Conservation (phyloP, 2,113 vertebrate genomes). For the Hippocampus comes region DNA sequence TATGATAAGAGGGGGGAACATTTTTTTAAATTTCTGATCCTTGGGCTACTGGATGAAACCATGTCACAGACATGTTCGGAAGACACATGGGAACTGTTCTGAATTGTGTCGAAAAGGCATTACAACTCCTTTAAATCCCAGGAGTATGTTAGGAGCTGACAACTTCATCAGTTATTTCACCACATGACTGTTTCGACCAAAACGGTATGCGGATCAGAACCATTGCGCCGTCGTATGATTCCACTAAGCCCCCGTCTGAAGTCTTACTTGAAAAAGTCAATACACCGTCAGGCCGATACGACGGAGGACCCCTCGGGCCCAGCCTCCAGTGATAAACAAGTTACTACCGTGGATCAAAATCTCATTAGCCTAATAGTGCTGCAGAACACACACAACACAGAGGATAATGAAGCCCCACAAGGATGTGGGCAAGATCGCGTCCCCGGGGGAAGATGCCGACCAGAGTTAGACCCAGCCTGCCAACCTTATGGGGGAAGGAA, state of each 20-base stretch:
- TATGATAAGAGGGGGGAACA: too few relatives aligned
- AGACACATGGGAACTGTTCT: not conserved
- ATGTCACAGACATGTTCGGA: not conserved
- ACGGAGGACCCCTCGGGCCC: conserved; percentile 16
- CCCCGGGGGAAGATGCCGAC: not conserved
- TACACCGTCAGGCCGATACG: conserved; percentile 24
- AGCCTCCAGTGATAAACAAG: conserved; percentile 33
- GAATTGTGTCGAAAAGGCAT: not conserved
- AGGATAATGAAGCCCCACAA: conserved; percentile 15
- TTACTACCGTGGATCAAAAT: conserved; percentile 31
- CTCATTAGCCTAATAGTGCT: conserved; percentile 41
- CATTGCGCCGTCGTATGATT: conserved; percentile 6
- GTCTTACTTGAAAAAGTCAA: conserved; percentile 36
- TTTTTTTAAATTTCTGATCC: too few relatives aligned
- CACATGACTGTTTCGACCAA: conserved; percentile 29
- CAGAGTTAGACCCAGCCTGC: not conserved
- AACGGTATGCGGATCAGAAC: conserved; percentile 18
- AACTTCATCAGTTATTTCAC: conserved; percentile 20
- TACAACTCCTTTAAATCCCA: not conserved
- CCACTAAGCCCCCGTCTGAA: conserved; percentile 26
- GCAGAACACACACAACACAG: conserved; percentile 4
- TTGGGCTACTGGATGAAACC: too few relatives aligned
- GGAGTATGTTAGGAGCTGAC: conserved; percentile 10
- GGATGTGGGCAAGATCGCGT: not conserved
- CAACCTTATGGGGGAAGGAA: not conserved